phyloP scores from a whole-genome alignment of 1,140 invertebrate genomes.

The Meteorus sp. region DNA sequence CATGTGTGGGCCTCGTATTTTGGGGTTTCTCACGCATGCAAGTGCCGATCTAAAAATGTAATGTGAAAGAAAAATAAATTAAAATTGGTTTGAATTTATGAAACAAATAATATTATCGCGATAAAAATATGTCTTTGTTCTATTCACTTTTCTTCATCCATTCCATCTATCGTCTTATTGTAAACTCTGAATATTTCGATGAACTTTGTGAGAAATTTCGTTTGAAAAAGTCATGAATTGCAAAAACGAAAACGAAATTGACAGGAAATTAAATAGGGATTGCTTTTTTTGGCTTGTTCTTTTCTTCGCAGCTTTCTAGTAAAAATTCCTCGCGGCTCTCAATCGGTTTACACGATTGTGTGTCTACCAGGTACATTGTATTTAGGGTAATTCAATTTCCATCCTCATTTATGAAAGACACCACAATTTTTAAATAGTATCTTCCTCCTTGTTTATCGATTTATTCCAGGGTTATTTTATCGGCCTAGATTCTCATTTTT shows the following conservation, averaged over 20 bases:
- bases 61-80: conserved; percentile 11
- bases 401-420: conserved; percentile 30
- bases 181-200: too few relatives aligned
- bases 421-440: too few relatives aligned
- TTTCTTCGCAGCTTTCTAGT: conserved; percentile 25
- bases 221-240: too few relatives aligned
- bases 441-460: too few relatives aligned
- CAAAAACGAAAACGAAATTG: neutral
- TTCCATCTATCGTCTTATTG: too few relatives aligned
- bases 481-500: neutral
- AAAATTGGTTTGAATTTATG: conserved; percentile 3
- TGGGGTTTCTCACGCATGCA: conserved; percentile 25
- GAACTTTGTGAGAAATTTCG: too few relatives aligned
- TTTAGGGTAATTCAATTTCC: conserved; percentile 42
- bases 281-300: conserved; percentile 11
- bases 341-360: conserved; percentile 45
- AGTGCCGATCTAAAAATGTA: conserved; percentile 25
- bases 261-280: conserved; percentile 8
- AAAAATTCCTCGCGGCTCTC: conserved; percentile 47
- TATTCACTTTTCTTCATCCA: too few relatives aligned
- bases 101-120: neutral
- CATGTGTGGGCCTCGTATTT: conserved; percentile 30
- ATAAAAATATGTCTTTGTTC: neutral
- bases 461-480: too few relatives aligned
- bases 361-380: conserved; percentile 55